Evolutionary conservation across 2,113 vertebrate species (phyloP).

Genomic region (Oryzias celebensis): DNA sequence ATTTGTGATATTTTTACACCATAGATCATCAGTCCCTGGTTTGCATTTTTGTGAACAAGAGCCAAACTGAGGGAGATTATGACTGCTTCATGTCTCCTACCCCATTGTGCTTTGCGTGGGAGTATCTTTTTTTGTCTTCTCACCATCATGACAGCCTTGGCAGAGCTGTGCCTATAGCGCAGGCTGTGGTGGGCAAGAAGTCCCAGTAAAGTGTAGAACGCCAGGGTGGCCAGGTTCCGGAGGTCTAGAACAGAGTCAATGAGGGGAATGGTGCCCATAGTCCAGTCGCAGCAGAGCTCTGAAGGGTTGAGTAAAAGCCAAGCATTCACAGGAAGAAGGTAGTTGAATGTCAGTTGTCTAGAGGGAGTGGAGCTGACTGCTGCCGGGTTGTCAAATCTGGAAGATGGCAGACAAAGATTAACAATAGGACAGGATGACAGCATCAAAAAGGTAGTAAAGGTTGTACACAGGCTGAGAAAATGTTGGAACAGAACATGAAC

Average conservation of each 20-base stretch:
- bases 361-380: conserved; percentile 91
- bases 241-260: conserved; percentile 90
- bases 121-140: conserved; percentile 33
- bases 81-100: neutral
- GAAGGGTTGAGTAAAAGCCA: conserved; percentile 97
- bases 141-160: conserved; percentile 95
- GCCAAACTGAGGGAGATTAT: neutral
- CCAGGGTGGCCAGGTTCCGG: conserved; percentile 89
- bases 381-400: conserved; percentile 97
- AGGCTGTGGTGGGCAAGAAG: conserved; percentile 86
- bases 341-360: conserved; percentile 96
- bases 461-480: neutral
- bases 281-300: conserved; percentile 98
- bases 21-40: neutral
- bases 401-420: conserved; percentile 6
- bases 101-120: neutral
- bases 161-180: conserved; percentile 84
- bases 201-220: conserved; percentile 85
- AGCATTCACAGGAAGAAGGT: conserved; percentile 94
- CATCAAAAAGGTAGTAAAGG: neutral
- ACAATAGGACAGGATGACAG: neutral
- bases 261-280: conserved; percentile 97
- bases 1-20: no score
- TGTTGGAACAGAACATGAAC: no score
- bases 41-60: neutral